Conservation (phyloP, 1,140 invertebrate genomes). For the Drosophila ogumai region DNA sequence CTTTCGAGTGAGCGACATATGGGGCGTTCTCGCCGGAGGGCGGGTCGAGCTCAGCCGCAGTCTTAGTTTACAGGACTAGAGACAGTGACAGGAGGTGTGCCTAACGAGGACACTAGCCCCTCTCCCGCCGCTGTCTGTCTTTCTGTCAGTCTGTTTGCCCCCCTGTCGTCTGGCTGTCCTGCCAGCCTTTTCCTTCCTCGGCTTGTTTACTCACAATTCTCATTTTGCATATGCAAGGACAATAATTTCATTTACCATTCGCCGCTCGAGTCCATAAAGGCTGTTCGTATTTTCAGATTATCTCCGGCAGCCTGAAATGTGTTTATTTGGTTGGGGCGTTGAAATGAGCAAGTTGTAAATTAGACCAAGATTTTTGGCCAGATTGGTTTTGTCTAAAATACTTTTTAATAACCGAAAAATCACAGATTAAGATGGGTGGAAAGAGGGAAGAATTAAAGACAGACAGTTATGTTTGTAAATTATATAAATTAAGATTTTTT, state of each 20-base stretch:
- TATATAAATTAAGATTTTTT: not conserved
- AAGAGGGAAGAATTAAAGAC: too few species aligned
- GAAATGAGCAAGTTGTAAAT: not conserved
- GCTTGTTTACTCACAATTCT: slow-evolving; percentile 51
- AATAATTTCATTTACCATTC: slow-evolving; percentile 44
- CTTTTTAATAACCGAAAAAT: not conserved
- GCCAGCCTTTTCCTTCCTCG: slow-evolving; percentile 30
- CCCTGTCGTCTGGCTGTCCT: slow-evolving; percentile 27
- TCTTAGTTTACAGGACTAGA: slow-evolving; percentile 42
- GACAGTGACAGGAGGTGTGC: slow-evolving; percentile 57
- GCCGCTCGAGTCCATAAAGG: slow-evolving; percentile 22
- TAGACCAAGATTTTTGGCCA: not conserved
- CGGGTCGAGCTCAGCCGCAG: slow-evolving; percentile 29
- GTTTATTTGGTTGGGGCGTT: slow-evolving; percentile 11
- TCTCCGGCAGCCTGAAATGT: slow-evolving; percentile 17
- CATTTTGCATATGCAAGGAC: slow-evolving; percentile 50
- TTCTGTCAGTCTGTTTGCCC: slow-evolving; percentile 17
- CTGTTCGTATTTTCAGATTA: slow-evolving; percentile 29
- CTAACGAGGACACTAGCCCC: slow-evolving; percentile 50
- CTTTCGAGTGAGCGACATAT: slow-evolving; percentile 60
- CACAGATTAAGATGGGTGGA: too few species aligned
- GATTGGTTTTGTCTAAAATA: not conserved
- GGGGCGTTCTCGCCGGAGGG: slow-evolving; percentile 28
- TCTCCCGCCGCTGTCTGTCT: not conserved
- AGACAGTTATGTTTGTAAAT: not conserved